Evolutionary conservation across 2,797 vertebrate genomes (phyloP).

Genomic region (Rhinichthys osculus): DNA sequence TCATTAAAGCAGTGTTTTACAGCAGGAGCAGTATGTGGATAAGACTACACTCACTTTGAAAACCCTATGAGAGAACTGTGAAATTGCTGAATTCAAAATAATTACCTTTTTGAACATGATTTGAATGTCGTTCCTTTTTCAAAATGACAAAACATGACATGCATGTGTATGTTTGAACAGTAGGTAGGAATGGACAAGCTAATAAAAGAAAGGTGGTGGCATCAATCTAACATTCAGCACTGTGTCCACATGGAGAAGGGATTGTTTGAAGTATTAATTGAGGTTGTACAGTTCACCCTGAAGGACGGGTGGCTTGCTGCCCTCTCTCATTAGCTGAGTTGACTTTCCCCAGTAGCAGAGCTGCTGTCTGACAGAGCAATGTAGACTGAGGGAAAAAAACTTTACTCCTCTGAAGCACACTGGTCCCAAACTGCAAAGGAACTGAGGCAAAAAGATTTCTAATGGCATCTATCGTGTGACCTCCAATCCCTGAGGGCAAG

Average conservation of each 20-base stretch:
- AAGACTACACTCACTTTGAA: constrained; percentile 24
- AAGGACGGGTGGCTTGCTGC: constrained; percentile 33
- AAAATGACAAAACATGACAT: constrained; percentile 22
- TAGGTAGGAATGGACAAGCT: constrained; percentile 15
- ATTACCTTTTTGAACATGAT: constrained; percentile 33
- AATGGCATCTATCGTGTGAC: constrained; percentile 36
- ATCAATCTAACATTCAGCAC: constrained; percentile 67
- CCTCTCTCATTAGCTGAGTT: constrained; percentile 64
- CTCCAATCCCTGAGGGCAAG: constrained; percentile 37
- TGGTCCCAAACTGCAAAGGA: constrained; percentile 15
- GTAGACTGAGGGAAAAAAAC: constrained; percentile 57
- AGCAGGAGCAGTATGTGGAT: not conserved
- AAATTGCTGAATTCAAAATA: constrained; percentile 25
- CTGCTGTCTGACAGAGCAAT: constrained; percentile 63
- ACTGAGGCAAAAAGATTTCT: constrained; percentile 14
- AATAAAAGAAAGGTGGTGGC: constrained; percentile 47
- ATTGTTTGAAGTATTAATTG: constrained; percentile 78
- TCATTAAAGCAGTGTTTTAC: not conserved
- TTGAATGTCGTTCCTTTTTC: not conserved
- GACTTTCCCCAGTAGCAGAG: constrained; percentile 63
- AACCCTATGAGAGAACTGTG: not conserved
- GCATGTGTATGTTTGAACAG: constrained; percentile 23
- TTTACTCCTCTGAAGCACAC: constrained; percentile 1
- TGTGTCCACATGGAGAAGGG: constrained; percentile 49
- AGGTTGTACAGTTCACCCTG: constrained; percentile 70